A percentile compares a stretch with the other conserved stretches of the same genome.
Evolutionary conservation across 2,797 vertebrate genomes (phyloP).

Genomic region (Galago senegalensis): DNA sequence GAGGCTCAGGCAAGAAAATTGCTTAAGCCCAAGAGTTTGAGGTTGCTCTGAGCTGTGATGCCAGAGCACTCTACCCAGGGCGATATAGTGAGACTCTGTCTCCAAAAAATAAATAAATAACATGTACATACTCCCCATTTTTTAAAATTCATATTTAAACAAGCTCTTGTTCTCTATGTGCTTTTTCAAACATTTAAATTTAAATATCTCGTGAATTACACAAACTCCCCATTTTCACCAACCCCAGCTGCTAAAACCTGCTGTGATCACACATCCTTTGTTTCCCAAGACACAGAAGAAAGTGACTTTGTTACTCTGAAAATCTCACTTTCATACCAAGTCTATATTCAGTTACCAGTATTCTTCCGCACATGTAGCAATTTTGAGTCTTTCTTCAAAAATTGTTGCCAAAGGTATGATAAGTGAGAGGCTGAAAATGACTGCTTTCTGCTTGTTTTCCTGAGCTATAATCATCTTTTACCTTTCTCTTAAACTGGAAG

Average conservation of each 20-base stretch:
- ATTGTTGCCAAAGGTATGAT: conserved; percentile 40
- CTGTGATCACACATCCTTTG: background rate
- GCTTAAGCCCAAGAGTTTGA: no score
- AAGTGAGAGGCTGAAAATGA: conserved; percentile 19
- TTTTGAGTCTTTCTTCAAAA: conserved; percentile 62
- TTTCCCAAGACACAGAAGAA: background rate
- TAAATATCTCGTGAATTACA: background rate
- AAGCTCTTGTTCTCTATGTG: conserved; percentile 12
- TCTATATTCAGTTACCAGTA: conserved; percentile 5
- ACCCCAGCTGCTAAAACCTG: background rate
- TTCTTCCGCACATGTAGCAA: conserved; percentile 6
- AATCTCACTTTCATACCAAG: conserved; percentile 29
- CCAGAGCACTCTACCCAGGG: no score
- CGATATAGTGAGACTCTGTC: no score
- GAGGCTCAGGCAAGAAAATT: no score
- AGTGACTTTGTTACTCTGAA: background rate
- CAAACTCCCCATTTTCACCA: background rate
- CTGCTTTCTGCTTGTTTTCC: background rate
- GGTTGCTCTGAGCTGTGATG: no score
- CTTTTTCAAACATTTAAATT: conserved; percentile 38
- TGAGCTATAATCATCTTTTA: background rate
- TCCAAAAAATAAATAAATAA: background rate
- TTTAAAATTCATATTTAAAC: background rate
- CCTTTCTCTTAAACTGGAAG: conserved; percentile 41
- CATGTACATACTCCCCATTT: background rate